Evolutionary conservation across 2,113 vertebrate species (phyloP), one percentile per base, ranked within the genome.

Genomic region (Odontesthes bonariensis): DNA sequence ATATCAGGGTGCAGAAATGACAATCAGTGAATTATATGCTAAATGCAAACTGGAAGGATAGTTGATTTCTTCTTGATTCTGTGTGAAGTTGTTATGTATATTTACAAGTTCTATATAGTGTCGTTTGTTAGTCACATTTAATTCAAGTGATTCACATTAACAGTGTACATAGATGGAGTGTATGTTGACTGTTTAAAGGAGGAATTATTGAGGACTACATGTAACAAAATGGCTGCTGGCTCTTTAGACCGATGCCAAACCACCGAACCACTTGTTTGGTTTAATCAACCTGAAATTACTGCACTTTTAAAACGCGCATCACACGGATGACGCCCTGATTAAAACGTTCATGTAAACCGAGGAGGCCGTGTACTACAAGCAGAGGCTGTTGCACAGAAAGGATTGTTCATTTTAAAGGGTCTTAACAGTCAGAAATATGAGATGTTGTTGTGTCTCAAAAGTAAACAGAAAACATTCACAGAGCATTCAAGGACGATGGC

Each of bases 1-100:
- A 40, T 14, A 68, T 70, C 75, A 69, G 67, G 68, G 9, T 77
- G 55, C 13, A 77, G 59, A 77, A 55, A 58, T 53, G 79, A 86
- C 86, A 89, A 87, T 89, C 82, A 78, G 20, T 82, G 54, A 81
- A 6, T 77, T 64, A 14, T 55, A 70, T 62, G 13, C 64, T 72
- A 51, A 69, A 42, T 27, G 46, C 33, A 71, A 85, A 84, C 65
- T 57, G 56, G 75, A 89, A 77, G 58, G 79, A 85, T 35, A 31
- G 16, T 27, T 19, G 59, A 66, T 73, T 73, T 27, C 35, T 77
- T 64, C 46, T 40, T 73, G 20, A 53, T 47, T 53, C 31, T 73
- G 22, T 65, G 40, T 31, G 33, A 16, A 69, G 67, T 35, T 32
- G 65, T 73, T n/a, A 44, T 32, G 16, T 58, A 73, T 71, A 22